Percentiles rank a stretch among this genome's conserved stretches.
These are phyloP conservation scores for Manacus vitellinus DNA, from an alignment of 2,113 vertebrate species.

Conservation along the genomic window DNA sequence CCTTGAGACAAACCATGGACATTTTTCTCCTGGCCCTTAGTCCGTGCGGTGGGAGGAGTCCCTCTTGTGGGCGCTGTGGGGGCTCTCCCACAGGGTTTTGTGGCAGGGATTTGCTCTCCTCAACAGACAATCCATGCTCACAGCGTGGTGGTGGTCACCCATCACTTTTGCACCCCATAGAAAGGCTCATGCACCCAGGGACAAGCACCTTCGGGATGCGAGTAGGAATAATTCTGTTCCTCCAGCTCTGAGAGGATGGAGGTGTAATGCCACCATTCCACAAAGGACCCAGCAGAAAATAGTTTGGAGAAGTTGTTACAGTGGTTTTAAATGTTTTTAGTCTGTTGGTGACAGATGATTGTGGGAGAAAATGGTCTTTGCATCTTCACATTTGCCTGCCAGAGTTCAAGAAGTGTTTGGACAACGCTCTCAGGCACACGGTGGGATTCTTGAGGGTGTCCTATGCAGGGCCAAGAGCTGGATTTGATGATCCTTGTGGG, in stretches of 20 bases:
- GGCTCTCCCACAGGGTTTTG: neutral
- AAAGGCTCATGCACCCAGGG: rapidly evolving
- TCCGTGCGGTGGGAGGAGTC: rapidly evolving
- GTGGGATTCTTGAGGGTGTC: neutral
- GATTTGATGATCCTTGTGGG: neutral
- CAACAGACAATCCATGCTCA: neutral
- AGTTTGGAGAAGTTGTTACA: neutral
- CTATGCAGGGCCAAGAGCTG: neutral
- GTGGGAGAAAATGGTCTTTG: neutral
- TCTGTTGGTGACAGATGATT: neutral
- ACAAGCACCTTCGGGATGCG: neutral
- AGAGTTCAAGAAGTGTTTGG: neutral
- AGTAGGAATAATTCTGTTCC: neutral
- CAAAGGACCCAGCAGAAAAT: neutral
- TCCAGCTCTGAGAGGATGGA: neutral
- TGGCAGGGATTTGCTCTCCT: neutral
- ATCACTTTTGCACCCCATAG: rapidly evolving
- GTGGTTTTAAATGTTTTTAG: neutral
- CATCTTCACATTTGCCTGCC: neutral
- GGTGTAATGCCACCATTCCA: neutral
- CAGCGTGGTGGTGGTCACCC: neutral
- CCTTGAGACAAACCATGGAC: neutral
- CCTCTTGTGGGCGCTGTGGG: neutral
- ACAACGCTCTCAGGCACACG: neutral
- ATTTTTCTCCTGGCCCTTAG: neutral